phyloP scores from a whole-genome alignment of 1,140 invertebrate species.

The Diplogasteroides magnus region DNA sequence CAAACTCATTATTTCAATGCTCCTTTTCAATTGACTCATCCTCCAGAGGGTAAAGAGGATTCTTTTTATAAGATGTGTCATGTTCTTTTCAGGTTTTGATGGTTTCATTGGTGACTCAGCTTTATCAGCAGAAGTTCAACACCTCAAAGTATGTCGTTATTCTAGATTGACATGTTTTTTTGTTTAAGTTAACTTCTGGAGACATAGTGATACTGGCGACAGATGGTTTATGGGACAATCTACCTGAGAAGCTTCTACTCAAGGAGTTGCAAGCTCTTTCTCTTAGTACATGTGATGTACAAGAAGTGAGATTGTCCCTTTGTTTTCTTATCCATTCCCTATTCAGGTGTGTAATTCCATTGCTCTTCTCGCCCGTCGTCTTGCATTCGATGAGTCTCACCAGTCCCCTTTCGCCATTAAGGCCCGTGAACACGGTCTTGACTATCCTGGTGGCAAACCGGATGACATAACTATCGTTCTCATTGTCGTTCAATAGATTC shows the following conservation, averaged over 20 bases:
- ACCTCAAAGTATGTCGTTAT: conserved; percentile 69
- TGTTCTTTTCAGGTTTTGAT: conserved; percentile 26
- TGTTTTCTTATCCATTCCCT: background rate
- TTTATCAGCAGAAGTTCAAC: conserved; percentile 79
- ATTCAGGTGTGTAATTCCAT: conserved; percentile 72
- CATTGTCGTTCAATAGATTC: conserved; percentile 37
- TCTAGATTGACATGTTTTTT: background rate
- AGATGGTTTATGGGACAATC: conserved; percentile 95
- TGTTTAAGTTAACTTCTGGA: conserved; percentile 66
- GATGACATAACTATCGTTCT: conserved; percentile 95
- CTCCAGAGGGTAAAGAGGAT: conserved; percentile 67
- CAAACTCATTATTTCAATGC: conserved; percentile 98
- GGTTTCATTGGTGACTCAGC: conserved; percentile 64
- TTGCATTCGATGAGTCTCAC: conserved; percentile 86
- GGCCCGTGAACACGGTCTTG: conserved; percentile 83
- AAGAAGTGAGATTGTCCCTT: conserved; percentile 57
- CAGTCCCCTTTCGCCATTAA: conserved; percentile 90
- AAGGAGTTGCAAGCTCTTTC: conserved; percentile 65
- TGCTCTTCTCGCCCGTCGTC: conserved; percentile 82
- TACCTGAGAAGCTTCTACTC: conserved; percentile 79
- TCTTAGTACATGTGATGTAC: conserved; percentile 65
- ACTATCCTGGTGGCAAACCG: conserved; percentile 61
- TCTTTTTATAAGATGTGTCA: background rate
- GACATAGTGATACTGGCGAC: conserved; percentile 92
- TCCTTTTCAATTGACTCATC: conserved; percentile 87